Conservation (phyloP, 2,797 vertebrate genomes). For the Halcyon chelicuti region DNA sequence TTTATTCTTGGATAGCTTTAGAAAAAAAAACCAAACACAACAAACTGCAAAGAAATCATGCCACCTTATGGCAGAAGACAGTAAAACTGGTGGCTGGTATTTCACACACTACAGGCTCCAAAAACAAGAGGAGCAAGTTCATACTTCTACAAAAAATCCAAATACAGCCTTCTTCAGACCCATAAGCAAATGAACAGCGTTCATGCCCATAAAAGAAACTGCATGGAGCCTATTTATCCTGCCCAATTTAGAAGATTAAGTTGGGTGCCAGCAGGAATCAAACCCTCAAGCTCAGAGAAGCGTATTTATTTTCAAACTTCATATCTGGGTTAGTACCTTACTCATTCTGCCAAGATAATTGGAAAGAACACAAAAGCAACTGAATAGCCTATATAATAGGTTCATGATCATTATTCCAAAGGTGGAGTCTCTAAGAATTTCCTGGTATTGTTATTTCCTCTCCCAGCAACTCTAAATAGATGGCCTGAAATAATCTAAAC, state of each 20-base stretch:
- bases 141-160: background rate
- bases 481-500: conserved; percentile 28
- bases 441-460: conserved; percentile 67
- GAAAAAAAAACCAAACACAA: no score
- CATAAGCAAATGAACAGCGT: background rate
- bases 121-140: background rate
- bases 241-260: background rate
- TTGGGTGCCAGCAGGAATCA: background rate
- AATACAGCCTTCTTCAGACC: background rate
- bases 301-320: background rate
- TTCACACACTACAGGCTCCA: background rate
- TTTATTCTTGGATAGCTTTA: background rate
- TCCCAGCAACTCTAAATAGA: conserved; percentile 57
- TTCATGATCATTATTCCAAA: conserved; percentile 38
- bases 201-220: background rate
- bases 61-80: conserved; percentile 55
- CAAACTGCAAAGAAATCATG: conserved; percentile 28
- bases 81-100: background rate
- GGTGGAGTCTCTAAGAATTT: conserved; percentile 70
- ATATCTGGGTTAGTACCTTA: background rate
- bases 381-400: background rate
- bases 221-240: background rate
- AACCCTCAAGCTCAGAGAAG: background rate
- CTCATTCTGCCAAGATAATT: background rate
- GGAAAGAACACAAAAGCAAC: background rate